Evolutionary conservation across 2,888 invertebrate species (phyloP).

Genomic region (Trilocha varians): DNA sequence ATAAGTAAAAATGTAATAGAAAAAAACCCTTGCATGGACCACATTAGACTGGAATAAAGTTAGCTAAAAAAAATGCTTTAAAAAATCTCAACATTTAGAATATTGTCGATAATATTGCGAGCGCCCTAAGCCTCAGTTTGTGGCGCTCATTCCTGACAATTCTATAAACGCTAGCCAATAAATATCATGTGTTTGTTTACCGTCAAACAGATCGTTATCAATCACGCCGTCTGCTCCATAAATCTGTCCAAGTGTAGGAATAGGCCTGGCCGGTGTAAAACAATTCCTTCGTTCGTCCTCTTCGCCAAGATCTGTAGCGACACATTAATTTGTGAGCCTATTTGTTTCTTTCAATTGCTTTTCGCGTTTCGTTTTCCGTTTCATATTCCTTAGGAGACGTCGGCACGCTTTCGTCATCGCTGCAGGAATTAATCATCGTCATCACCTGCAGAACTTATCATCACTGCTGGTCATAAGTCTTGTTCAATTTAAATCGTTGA

Average conservation of each 20-base stretch:
- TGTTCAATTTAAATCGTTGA: too few relatives aligned
- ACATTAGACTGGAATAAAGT: too few relatives aligned
- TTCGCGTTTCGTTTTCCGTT: slow-evolving; percentile 5
- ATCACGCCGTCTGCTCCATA: slow-evolving; percentile 23
- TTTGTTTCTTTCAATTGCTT: slow-evolving; percentile 2
- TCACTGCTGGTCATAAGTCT: too few relatives aligned
- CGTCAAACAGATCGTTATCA: slow-evolving; percentile 25
- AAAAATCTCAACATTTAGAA: too few relatives aligned
- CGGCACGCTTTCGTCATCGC: slow-evolving; percentile 6
- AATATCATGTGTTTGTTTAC: slow-evolving; percentile 19
- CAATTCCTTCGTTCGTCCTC: slow-evolving; percentile 13
- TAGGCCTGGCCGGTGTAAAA: slow-evolving; percentile 28
- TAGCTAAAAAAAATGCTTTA: too few relatives aligned
- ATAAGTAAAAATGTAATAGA: too few relatives aligned
- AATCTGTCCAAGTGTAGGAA: slow-evolving; percentile 37
- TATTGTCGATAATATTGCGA: too few relatives aligned
- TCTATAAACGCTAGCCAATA: neutral
- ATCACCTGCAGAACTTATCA: neutral
- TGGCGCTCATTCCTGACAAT: too few relatives aligned
- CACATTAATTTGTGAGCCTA: slow-evolving; percentile 4
- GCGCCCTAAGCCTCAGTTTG: too few relatives aligned
- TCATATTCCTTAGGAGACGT: slow-evolving; percentile 4
- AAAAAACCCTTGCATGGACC: too few relatives aligned
- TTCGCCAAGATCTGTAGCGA: slow-evolving; percentile 26
- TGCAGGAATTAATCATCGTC: slow-evolving; percentile 1